These are phyloP conservation scores for Camponotus pennsylvanicus DNA, from an alignment of 1,140 invertebrate species.

Conservation along the genomic window DNA sequence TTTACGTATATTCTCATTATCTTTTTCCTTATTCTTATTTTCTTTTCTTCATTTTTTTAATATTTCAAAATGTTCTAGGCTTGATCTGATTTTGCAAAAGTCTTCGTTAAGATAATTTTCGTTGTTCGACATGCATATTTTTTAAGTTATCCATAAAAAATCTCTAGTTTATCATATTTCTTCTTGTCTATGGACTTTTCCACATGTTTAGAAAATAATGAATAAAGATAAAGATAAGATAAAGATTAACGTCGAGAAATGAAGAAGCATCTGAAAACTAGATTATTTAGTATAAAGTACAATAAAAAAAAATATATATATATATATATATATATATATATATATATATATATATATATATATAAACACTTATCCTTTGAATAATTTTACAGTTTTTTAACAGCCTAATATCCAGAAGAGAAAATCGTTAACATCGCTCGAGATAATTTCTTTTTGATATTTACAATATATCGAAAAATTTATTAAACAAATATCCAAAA, in stretches of 20 bases:
- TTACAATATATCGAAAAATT: background rate
- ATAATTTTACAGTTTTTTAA: background rate
- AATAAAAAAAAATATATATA: too few relatives aligned
- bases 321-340: too few relatives aligned
- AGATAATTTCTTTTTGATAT: background rate
- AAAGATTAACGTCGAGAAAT: background rate
- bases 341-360: too few relatives aligned
- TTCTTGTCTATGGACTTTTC: background rate
- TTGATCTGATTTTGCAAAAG: background rate
- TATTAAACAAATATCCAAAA: background rate
- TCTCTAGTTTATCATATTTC: background rate
- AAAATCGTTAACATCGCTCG: background rate
- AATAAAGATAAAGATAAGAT: background rate
- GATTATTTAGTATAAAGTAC: background rate
- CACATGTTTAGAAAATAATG: background rate
- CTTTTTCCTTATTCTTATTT: too few relatives aligned
- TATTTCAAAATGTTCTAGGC: background rate
- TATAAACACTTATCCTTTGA: background rate
- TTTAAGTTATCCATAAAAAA: background rate
- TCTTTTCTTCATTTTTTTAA: background rate
- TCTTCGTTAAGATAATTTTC: background rate
- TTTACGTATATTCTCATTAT: too few relatives aligned
- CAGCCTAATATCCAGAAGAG: background rate
- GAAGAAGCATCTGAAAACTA: background rate
- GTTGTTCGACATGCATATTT: background rate